Evolutionary conservation across 2,888 invertebrate species (phyloP), one percentile per base, ranked within the genome.

Genomic region (Heliothis peltigera): DNA sequence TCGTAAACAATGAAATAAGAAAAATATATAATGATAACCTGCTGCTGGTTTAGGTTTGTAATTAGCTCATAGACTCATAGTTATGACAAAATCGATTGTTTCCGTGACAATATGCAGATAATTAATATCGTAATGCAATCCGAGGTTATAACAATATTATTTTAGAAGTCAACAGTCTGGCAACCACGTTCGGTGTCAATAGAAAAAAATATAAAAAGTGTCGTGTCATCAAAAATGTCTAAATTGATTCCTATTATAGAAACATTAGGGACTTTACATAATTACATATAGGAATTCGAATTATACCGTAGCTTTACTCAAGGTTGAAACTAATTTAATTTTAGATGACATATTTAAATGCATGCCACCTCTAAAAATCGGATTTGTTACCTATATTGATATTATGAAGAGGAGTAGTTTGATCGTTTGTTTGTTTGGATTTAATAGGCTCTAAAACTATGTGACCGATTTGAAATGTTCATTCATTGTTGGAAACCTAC

Each of bases 91-190:
- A 21, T 19, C 25, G 22, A 7, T 15, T 19, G 22, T 25, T 19
- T 46, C 28, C 52, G 47, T 48, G 28, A 61, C 32, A 42, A 25
- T 46, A 64, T 61, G 52, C 39, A 8, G 21, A 53, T 46, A 28
- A 4, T 4, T 22, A n/a, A 21, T 17, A 4, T 53, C 10, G 22
- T 19, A 42, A 42, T 22, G n/a, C 52, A 54, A 54, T 49, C 32
- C 32, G 4, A 42, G 5, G 18, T 43, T n/a, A n/a, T n/a, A n/a
- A n/a, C n/a, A n/a, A n/a, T n/a, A n/a, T n/a, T n/a, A n/a, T n/a
- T n/a, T n/a, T n/a, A 47, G 3, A 2, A 7, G 18, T 15, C n/a
- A 8, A 12, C 0, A 19, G 28, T 10, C 25, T 25, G 32, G 22
- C 10, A 19, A 48, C 32, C 35, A 64, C 43, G 54, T 49, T 55